Evolutionary conservation across 2,888 invertebrate species (phyloP).

Genomic region (Aplocera efformata): DNA sequence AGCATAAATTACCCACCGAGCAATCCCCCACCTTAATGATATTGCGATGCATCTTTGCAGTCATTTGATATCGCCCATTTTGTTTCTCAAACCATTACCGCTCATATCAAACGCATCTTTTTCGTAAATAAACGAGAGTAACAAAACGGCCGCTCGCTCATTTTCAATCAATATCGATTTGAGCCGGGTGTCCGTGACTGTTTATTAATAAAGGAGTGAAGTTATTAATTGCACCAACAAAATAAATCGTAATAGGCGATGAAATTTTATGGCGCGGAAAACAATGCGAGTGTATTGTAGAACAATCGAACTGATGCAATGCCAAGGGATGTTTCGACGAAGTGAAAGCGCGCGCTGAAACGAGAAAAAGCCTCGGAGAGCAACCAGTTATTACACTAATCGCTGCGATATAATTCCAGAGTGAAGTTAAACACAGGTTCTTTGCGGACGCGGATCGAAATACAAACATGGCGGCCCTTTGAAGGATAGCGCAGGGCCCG

Average conservation of each 20-base stretch:
- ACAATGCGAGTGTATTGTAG: constrained; percentile 67
- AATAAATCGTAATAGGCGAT: constrained; percentile 57
- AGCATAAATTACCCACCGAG: constrained; percentile 57
- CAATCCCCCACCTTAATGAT: constrained; percentile 62
- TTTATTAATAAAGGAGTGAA: constrained; percentile 38
- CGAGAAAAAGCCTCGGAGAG: constrained; percentile 65
- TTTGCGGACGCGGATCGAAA: constrained; percentile 77
- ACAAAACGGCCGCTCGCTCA: constrained; percentile 34
- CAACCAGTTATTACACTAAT: constrained; percentile 81
- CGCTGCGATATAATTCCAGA: constrained; percentile 79
- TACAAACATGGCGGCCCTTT: constrained; percentile 80
- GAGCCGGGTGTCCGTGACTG: constrained; percentile 28
- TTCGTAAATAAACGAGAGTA: constrained; percentile 23
- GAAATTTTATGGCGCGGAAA: constrained; percentile 64
- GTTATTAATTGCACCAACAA: constrained; percentile 42
- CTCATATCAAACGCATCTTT: constrained; percentile 31
- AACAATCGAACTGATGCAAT: constrained; percentile 67
- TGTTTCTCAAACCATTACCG: constrained; percentile 42
- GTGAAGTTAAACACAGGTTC: constrained; percentile 81
- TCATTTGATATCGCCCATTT: constrained; percentile 49
- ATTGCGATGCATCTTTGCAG: constrained; percentile 54
- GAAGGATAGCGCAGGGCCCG: constrained; percentile 64
- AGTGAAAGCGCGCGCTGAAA: constrained; percentile 66
- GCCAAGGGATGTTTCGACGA: constrained; percentile 57
- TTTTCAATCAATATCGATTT: constrained; percentile 41